A percentile compares a stretch with the other conserved stretches of the same genome.
phyloP scores from a whole-genome alignment of 2,113 vertebrate species.

The Python bivittatus region DNA sequence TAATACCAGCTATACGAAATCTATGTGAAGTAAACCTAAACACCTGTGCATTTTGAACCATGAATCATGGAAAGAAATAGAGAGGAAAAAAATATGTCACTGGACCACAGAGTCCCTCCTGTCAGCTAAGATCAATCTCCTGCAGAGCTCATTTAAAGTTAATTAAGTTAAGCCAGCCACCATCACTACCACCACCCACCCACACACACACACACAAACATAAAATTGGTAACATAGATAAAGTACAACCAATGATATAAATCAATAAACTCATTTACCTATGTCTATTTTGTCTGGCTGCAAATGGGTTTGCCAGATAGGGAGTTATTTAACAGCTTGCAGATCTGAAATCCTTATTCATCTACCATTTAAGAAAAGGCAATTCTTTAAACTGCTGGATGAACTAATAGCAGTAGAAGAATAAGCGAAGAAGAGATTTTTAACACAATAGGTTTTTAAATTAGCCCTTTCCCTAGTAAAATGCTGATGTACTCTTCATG shows the following conservation, averaged over 20 bases:
- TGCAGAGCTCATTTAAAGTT: conserved; percentile 19
- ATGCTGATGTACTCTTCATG: not conserved
- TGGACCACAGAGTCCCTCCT: conserved; percentile 44
- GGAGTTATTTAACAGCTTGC: conserved; percentile 25
- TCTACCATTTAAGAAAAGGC: conserved; percentile 19
- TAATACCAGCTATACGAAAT: conserved; percentile 52
- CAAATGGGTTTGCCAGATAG: conserved; percentile 11
- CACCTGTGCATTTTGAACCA: conserved; percentile 50
- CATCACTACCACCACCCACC: not conserved
- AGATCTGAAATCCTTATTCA: conserved; percentile 39
- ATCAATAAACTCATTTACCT: conserved; percentile 5
- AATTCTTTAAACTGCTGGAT: conserved; percentile 22
- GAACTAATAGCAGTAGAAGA: conserved; percentile 32
- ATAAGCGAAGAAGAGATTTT: conserved; percentile 21
- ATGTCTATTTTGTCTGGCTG: not conserved
- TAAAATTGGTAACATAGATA: conserved; percentile 19
- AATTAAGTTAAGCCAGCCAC: conserved; percentile 22
- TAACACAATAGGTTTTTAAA: conserved; percentile 1
- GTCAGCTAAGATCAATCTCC: conserved; percentile 12
- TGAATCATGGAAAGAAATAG: conserved; percentile 50
- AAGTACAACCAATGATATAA: conserved; percentile 11
- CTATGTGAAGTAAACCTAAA: conserved; percentile 62
- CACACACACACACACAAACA: not conserved
- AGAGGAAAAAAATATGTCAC: conserved; percentile 59
- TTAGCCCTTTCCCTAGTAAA: not conserved